Conservation (phyloP, 2,113 vertebrate species). For the Phodopus roborovskii region DNA sequence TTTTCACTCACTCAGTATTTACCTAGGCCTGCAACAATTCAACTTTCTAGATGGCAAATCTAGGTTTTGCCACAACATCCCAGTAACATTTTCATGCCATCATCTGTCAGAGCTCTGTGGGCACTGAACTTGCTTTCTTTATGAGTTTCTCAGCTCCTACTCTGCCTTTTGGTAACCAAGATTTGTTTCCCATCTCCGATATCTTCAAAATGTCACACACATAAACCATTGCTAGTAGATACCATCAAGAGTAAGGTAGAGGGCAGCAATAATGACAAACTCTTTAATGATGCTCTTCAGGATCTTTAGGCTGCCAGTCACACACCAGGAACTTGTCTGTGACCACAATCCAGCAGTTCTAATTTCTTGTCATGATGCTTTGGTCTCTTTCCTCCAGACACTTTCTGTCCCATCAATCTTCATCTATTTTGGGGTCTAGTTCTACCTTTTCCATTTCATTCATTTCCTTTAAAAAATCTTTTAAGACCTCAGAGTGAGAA, state of each 20-base stretch:
- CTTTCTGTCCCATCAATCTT: not conserved
- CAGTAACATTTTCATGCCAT: not conserved
- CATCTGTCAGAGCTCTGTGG: not conserved
- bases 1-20: not conserved
- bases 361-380: not conserved
- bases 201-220: not conserved
- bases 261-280: not conserved
- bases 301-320: not conserved
- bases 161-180: not conserved
- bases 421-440: not conserved
- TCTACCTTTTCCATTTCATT: not conserved
- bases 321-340: not conserved
- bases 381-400: not conserved
- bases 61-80: not conserved
- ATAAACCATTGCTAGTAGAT: not conserved
- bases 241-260: not conserved
- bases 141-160: not conserved
- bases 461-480: slow-evolving; percentile 26
- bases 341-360: not conserved
- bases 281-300: not conserved
- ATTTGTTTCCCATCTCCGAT: not conserved
- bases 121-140: not conserved
- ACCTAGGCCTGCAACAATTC: not conserved
- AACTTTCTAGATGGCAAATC: not conserved
- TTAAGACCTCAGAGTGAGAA: slow-evolving; percentile 1